Evolutionary conservation across 2,888 invertebrate species (phyloP).

Genomic region (Oxycera nigricornis): DNA sequence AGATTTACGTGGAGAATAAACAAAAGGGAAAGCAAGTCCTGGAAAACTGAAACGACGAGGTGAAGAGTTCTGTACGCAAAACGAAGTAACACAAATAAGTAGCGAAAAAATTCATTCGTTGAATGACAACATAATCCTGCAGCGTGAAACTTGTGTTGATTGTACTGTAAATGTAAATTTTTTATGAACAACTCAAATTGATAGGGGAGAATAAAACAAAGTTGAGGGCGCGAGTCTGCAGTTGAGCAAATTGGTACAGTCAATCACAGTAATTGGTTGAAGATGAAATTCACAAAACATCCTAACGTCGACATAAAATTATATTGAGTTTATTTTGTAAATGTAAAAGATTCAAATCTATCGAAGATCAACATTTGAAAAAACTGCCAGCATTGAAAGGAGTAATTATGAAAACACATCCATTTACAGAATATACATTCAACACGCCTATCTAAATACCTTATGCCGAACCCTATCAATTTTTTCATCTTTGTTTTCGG

Average conservation of each 20-base stretch:
- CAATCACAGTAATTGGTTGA: neutral
- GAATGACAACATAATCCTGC: slow-evolving; percentile 21
- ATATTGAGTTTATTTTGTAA: too few species aligned
- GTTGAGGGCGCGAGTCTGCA: neutral
- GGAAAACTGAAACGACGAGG: too few species aligned
- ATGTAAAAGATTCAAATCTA: too few species aligned
- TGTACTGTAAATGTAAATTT: neutral
- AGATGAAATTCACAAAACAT: slow-evolving; percentile 8
- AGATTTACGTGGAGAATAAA: slow-evolving; percentile 6
- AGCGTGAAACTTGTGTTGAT: slow-evolving; percentile 27
- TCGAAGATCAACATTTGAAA: too few species aligned
- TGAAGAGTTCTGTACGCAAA: neutral
- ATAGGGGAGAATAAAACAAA: neutral
- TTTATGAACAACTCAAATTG: neutral
- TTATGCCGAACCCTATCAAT: too few species aligned
- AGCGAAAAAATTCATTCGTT: neutral
- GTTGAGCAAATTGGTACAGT: neutral
- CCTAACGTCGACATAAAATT: neutral
- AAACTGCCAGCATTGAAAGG: too few species aligned
- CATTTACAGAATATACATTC: too few species aligned
- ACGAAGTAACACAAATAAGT: neutral
- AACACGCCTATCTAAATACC: too few species aligned
- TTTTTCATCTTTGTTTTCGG: too few species aligned
- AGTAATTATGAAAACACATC: too few species aligned
- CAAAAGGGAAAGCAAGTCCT: neutral